Conservation (phyloP, 2,888 invertebrate genomes). For the Drosophila lacicola region DNA sequence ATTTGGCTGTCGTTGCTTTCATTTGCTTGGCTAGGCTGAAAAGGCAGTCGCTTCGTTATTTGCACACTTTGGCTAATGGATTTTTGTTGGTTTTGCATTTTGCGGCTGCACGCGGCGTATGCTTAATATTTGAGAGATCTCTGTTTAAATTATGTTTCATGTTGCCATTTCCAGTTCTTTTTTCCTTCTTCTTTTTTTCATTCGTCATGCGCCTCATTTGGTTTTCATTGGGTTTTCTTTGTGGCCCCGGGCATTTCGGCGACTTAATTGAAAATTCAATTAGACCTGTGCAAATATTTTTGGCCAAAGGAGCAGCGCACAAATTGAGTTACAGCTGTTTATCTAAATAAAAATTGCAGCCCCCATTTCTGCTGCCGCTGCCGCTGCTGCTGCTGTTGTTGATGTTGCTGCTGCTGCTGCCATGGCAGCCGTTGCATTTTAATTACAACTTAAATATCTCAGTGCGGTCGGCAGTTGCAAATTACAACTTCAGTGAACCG, state of each 20-base stretch:
- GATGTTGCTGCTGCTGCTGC: conserved; percentile 14
- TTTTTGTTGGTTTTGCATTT: conserved; percentile 58
- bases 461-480: conserved; percentile 64
- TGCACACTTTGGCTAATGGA: conserved; percentile 78
- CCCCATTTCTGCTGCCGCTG: neutral
- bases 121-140: conserved; percentile 70
- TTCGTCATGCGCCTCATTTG: conserved; percentile 58
- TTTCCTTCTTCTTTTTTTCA: neutral
- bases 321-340: conserved; percentile 77
- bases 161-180: conserved; percentile 3
- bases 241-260: conserved; percentile 47
- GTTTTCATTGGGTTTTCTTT: conserved; percentile 47
- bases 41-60: conserved; percentile 56
- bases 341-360: conserved; percentile 73
- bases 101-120: conserved; percentile 71
- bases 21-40: conserved; percentile 58
- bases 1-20: conserved; percentile 75
- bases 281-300: conserved; percentile 80
- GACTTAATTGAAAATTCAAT: conserved; percentile 80
- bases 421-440: conserved; percentile 67
- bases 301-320: conserved; percentile 45
- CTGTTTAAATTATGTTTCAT: conserved; percentile 58
- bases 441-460: conserved; percentile 79
- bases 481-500: conserved; percentile 78
- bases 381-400: conserved; percentile 16